phyloP scores from a whole-genome alignment of 2,888 invertebrate genomes.

The Mystacides longicornis region DNA sequence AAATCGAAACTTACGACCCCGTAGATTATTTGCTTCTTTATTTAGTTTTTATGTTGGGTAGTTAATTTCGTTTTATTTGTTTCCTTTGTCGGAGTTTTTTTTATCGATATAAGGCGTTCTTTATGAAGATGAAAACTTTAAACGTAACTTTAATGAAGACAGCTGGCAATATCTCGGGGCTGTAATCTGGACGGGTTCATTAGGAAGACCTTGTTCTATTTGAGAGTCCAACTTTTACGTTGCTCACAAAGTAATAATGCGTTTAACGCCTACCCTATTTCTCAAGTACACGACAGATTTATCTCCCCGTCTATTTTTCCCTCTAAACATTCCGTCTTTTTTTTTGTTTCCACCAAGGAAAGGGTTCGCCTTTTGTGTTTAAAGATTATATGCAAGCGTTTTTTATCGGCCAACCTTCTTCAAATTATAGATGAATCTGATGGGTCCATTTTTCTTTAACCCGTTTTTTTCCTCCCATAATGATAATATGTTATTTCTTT shows the following conservation, averaged over 20 bases:
- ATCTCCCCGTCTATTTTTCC: neutral
- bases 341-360: neutral
- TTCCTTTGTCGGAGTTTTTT: too few relatives aligned
- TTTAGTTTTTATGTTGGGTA: too few relatives aligned
- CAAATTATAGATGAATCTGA: neutral
- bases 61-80: too few relatives aligned
- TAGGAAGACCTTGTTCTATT: neutral
- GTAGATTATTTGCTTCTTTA: too few relatives aligned
- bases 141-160: neutral
- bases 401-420: too few relatives aligned
- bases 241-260: slow-evolving; percentile 23
- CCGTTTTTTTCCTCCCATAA: too few relatives aligned
- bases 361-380: slow-evolving; percentile 1
- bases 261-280: slow-evolving; percentile 21
- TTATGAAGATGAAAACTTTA: neutral
- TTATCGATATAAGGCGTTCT: neutral
- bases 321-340: neutral
- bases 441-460: neutral
- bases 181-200: neutral
- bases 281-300: neutral
- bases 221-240: slow-evolving; percentile 15
- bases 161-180: neutral
- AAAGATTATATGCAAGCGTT: too few relatives aligned
- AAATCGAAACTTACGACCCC: too few relatives aligned
- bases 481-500: too few relatives aligned